These are phyloP conservation scores for Aratinga solstitialis DNA, from an alignment of 2,797 vertebrate genomes.

Conservation along the genomic window DNA sequence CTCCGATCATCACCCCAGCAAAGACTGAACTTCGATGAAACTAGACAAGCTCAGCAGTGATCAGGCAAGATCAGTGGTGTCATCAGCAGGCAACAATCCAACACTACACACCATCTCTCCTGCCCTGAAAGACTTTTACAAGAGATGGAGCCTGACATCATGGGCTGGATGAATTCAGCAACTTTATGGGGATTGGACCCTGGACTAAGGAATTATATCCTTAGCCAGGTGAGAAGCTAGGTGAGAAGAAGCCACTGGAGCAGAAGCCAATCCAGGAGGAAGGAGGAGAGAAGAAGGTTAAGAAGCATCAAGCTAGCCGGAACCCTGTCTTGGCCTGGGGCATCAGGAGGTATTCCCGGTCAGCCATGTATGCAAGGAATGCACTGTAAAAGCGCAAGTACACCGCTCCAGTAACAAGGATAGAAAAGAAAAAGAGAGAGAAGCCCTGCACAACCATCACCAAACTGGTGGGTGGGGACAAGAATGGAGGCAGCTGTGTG, in stretches of 20 bases:
- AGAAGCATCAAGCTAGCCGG: slow-evolving; percentile 88
- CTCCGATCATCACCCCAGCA: too few relatives aligned
- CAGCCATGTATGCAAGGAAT: slow-evolving; percentile 89
- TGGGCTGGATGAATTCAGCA: too few relatives aligned
- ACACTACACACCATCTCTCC: too few relatives aligned
- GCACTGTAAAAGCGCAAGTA: slow-evolving; percentile 94
- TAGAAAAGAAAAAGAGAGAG: slow-evolving; percentile 90
- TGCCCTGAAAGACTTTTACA: too few relatives aligned
- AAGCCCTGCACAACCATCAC: slow-evolving; percentile 81
- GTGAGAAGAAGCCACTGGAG: slow-evolving; percentile 58
- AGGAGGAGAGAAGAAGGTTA: slow-evolving; percentile 78
- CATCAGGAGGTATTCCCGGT: slow-evolving; percentile 89
- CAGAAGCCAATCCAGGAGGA: slow-evolving; percentile 68
- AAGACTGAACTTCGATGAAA: too few relatives aligned
- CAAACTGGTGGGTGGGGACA: slow-evolving; percentile 94
- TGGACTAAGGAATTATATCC: too few relatives aligned
- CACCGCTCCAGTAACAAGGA: slow-evolving; percentile 87
- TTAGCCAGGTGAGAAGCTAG: slow-evolving; percentile 30
- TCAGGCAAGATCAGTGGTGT: too few relatives aligned
- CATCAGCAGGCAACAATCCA: too few relatives aligned
- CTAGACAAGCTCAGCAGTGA: too few relatives aligned
- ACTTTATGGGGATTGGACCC: too few relatives aligned
- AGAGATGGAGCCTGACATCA: too few relatives aligned
- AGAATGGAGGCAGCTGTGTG: slow-evolving; percentile 93
- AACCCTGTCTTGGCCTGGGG: slow-evolving; percentile 91